Evolutionary conservation across 2,113 vertebrate genomes (phyloP), one percentile per base, ranked within the genome.

Genomic region (Periophthalmus modestus): DNA sequence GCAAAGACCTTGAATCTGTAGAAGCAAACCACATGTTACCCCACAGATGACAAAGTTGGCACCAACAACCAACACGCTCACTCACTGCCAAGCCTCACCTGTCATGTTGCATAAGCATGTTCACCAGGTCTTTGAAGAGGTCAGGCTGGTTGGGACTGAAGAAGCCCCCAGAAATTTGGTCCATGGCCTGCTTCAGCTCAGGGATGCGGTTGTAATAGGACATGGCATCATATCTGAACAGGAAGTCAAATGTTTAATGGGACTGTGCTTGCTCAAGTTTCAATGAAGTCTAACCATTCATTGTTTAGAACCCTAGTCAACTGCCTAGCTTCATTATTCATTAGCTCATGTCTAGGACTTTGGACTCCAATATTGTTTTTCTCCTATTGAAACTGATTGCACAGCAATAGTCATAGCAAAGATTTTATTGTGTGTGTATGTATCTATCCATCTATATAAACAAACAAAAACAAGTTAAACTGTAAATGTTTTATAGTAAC

Each of bases 1-100:
- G 96, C 96, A 89, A 97, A 97, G 74, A 97, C 96, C 81, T 97
- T 97, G 87, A 97, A 97, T 86, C 96, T 97, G 88, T 46, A 78
- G 67, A 36, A 59, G 68, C 4, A 34, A 0, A 71, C 10, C 68
- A 7, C 33, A 19, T 19, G 16, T 65, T 65, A 65, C 7, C 52
- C 9, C 21, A 33, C 28, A 63, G 39, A 23, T 67, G 74, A 75
- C 55, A 5, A 0, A n/a, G 15, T 12, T 6, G 1, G 34, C 23
- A 36, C 24, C 6, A 24, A 18, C 15, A 58, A 2, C 3, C 19
- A 13, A 13, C 14, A 0, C 0, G 66, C 14, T 15, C 10, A 52
- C 72, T 36, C 21, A 46, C 2, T 23, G 6, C 4, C n/a, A 18
- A 69, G 39, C 16, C 82, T 7, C 13, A 94, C 94, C 93, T 94